Percentiles rank a stretch among this genome's conserved stretches.
Conservation (phyloP, 2,797 vertebrate species). For the Hybognathus amarus region DNA sequence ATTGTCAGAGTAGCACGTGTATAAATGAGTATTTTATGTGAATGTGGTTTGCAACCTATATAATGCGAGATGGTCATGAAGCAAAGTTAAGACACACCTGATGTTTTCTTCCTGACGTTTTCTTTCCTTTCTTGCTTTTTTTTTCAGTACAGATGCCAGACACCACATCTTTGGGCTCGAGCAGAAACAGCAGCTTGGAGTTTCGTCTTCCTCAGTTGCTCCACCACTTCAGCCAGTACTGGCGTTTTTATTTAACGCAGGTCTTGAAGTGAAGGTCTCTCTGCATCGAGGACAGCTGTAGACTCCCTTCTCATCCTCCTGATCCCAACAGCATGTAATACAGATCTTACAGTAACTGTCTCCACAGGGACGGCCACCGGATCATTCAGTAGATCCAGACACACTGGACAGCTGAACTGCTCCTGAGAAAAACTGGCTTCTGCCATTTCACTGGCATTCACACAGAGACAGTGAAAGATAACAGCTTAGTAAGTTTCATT, state of each 20-base stretch:
- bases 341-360: conserved; percentile 16
- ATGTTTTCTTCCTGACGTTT: neutral
- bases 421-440: conserved; percentile 6
- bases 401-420: conserved; percentile 28
- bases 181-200: neutral
- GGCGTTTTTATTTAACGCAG: conserved; percentile 28
- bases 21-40: neutral
- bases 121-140: neutral
- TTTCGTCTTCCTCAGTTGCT: neutral
- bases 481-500: neutral
- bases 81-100: neutral
- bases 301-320: neutral
- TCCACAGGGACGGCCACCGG: conserved; percentile 33
- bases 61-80: neutral
- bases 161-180: neutral
- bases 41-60: neutral
- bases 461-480: neutral
- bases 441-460: neutral
- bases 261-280: neutral
- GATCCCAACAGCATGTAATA: conserved; percentile 16
- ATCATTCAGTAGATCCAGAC: conserved; percentile 32
- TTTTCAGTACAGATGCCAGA: neutral
- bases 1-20: neutral
- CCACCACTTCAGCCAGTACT: conserved; percentile 5
- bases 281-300: conserved; percentile 32